Base-by-base conservation (phyloP, 2,888 invertebrate genomes). In the Anoncus sp. region DNA sequence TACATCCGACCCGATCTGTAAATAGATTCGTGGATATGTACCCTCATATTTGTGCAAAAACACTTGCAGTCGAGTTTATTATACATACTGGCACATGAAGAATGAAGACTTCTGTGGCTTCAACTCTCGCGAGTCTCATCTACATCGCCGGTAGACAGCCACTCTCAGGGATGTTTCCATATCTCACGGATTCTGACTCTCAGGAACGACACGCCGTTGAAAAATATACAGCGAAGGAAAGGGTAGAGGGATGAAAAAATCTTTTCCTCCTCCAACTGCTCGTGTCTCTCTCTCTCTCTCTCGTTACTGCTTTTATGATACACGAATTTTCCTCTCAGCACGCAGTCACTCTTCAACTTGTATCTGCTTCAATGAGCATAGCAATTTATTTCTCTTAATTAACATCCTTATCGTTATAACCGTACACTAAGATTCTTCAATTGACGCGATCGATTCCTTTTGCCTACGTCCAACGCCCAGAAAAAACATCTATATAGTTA, bases 61-160 rank as follows among this genome's bases (percentile, higher is more conserved):
- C n/a, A n/a, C n/a, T n/a, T n/a, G n/a, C n/a, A n/a, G n/a, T n/a
- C n/a, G n/a, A n/a, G n/a, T n/a, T n/a, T n/a, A n/a, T n/a, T n/a
- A n/a, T n/a, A n/a, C n/a, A n/a, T n/a, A n/a, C n/a, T n/a, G n/a
- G n/a, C n/a, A n/a, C n/a, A n/a, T n/a, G n/a, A n/a, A n/a, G n/a
- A n/a, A n/a, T n/a, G n/a, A n/a, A n/a, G n/a, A n/a, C n/a, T n/a
- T n/a, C 57, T 45, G 49, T 47, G 49, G 38, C 62, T 53, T 55
- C 55, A 60, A 71, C 79, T 67, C 79, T 62, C 31, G 55, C 78
- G 70, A 71, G 71, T 74, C 71, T 75, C 71, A 72, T 66, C 53
- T 53, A 45, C 57, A 47, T 66, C 55, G 63, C 49, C 38, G 31
- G 60, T 55, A 35, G 67, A 53, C 73, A 73, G 77, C 77, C 74